Conservation (phyloP, 1,140 invertebrate genomes). For the Cotesia vestalis region DNA sequence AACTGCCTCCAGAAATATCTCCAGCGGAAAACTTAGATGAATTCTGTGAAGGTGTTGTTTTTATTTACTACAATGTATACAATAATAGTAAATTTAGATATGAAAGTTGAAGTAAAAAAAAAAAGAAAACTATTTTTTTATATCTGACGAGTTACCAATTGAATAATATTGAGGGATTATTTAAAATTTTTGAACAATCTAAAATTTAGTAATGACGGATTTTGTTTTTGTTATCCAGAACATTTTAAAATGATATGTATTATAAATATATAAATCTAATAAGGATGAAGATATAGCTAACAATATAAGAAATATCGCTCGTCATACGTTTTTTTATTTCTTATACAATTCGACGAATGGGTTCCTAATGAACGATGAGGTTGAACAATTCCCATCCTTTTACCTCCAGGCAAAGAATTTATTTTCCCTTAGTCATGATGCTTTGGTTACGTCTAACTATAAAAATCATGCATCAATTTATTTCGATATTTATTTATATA, state of each 20-base stretch:
- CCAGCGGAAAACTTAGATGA: no score
- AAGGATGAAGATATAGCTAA: conserved; percentile 14
- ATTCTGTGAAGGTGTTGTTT: no score
- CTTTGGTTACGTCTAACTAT: not conserved
- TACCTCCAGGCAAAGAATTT: conserved; percentile 10
- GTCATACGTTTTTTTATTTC: conserved; percentile 30
- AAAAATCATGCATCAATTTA: conserved; percentile 14
- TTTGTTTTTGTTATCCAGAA: not conserved
- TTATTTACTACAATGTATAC: no score
- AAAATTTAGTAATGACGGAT: no score
- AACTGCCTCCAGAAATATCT: no score
- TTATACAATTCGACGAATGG: conserved; percentile 37
- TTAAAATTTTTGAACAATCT: no score
- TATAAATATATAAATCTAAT: conserved; percentile 10
- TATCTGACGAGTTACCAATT: no score
- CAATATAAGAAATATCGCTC: conserved; percentile 36
- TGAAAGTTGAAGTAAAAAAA: no score
- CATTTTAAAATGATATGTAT: not conserved
- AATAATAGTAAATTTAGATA: no score
- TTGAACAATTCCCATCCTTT: conserved; percentile 30
- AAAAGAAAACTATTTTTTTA: no score
- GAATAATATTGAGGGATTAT: no score
- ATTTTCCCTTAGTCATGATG: conserved; percentile 26
- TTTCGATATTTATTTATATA: not conserved
- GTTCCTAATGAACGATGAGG: conserved; percentile 45